Evolutionary conservation across 2,113 vertebrate genomes (phyloP).

Genomic region (Onychorhynchus coronatus): DNA sequence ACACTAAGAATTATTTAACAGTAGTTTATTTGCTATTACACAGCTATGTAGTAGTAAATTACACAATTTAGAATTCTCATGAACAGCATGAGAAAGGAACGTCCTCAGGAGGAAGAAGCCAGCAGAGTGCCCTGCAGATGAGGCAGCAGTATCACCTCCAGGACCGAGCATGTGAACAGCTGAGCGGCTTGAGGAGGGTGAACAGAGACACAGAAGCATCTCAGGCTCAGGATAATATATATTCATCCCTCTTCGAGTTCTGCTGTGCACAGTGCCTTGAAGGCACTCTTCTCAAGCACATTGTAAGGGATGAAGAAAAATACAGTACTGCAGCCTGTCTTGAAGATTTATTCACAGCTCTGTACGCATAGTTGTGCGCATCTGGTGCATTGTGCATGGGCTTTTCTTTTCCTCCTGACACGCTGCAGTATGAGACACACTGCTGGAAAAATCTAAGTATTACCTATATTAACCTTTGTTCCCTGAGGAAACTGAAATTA

Average conservation of each 20-base stretch:
- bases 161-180: background rate
- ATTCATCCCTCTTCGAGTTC: background rate
- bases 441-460: background rate
- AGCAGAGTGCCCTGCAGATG: background rate
- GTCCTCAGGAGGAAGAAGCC: background rate
- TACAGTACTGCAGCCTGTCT: background rate
- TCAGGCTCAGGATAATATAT: background rate
- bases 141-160: slow-evolving; percentile 4
- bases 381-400: background rate
- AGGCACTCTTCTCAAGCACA: background rate
- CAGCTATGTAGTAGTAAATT: background rate
- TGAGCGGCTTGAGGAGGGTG: background rate
- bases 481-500: background rate
- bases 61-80: background rate
- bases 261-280: background rate
- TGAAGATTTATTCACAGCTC: background rate
- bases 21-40: background rate
- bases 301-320: background rate
- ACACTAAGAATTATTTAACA: background rate
- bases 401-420: background rate
- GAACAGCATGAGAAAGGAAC: background rate
- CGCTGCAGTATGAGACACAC: background rate
- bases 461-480: background rate
- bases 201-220: background rate
- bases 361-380: background rate